Conservation (phyloP, 2,113 vertebrate genomes). For the Catharus minimus region DNA sequence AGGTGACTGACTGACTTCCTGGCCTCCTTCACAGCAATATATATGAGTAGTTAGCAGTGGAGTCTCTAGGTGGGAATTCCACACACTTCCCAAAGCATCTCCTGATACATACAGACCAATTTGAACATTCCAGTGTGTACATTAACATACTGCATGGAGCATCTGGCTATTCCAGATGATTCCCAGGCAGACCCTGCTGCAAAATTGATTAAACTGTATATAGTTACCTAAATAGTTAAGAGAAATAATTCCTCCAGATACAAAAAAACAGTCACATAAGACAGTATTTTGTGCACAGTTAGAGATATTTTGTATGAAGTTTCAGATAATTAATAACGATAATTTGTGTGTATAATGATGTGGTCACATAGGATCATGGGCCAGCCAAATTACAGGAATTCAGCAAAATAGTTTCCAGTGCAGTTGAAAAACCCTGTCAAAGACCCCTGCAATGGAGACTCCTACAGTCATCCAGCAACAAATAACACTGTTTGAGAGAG, state of each 20-base stretch:
- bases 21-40: not conserved
- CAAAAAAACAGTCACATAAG: not conserved
- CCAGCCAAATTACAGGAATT: not conserved
- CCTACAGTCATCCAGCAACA: not conserved
- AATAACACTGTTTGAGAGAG: not conserved
- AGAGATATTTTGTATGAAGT: not conserved
- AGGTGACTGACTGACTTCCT: not conserved
- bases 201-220: not conserved
- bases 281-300: not conserved
- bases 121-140: not conserved
- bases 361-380: not conserved
- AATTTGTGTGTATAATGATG: not conserved
- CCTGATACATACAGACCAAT: not conserved
- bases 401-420: not conserved
- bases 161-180: not conserved
- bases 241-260: not conserved
- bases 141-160: not conserved
- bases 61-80: not conserved
- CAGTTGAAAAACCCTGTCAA: not conserved
- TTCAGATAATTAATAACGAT: not conserved
- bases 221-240: not conserved
- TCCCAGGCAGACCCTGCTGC: not conserved
- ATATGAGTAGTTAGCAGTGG: not conserved
- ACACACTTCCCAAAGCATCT: not conserved
- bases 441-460: not conserved